Evolutionary conservation across 2,113 vertebrate species (phyloP).

Genomic region (Eclectus roratus): DNA sequence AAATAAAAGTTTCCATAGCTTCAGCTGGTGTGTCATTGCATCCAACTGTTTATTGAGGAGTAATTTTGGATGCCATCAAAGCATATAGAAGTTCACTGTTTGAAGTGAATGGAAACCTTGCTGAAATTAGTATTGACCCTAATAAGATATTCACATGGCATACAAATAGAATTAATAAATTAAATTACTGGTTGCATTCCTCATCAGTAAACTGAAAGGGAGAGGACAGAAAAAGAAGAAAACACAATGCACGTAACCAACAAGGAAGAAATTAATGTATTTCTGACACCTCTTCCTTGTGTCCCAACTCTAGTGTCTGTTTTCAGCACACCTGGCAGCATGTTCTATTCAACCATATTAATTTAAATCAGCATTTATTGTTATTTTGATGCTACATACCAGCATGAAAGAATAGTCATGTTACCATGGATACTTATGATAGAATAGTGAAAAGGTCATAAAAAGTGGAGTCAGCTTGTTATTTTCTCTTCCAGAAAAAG

Average conservation of each 20-base stretch:
- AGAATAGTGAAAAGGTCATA: slow-evolving; percentile 31
- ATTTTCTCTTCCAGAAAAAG: background rate
- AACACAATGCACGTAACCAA: background rate
- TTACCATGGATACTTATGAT: slow-evolving; percentile 54
- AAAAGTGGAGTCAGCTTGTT: background rate
- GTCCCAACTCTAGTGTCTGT: background rate
- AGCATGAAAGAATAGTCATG: slow-evolving; percentile 14
- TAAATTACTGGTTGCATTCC: background rate
- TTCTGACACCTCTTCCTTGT: background rate
- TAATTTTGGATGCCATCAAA: background rate
- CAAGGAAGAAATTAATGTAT: background rate
- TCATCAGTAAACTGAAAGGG: background rate
- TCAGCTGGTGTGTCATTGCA: background rate
- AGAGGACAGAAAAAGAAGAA: background rate
- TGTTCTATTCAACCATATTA: background rate
- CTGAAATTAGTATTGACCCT: background rate
- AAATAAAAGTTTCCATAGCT: background rate
- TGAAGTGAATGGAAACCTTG: background rate
- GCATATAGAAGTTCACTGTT: background rate
- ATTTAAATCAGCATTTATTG: slow-evolving; percentile 20
- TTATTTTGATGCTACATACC: slow-evolving; percentile 11
- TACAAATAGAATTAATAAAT: background rate
- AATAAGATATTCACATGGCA: background rate
- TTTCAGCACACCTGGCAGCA: background rate
- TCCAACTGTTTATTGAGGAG: background rate